phyloP scores from a whole-genome alignment of 2,113 vertebrate genomes.

The Elephantulus edwardii region DNA sequence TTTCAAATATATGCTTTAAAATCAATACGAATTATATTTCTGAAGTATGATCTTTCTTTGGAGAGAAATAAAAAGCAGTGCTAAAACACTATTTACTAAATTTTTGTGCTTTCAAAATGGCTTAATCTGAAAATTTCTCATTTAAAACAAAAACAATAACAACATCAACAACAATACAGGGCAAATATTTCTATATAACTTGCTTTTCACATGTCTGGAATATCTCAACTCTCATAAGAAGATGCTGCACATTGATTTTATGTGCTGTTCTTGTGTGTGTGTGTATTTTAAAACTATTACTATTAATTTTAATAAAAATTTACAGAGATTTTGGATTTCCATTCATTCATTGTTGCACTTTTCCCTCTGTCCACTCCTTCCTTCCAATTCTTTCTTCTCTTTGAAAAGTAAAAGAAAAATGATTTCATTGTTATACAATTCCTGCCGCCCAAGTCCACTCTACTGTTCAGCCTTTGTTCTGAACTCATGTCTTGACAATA shows the following conservation, averaged over 20 bases:
- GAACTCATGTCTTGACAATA: too few relatives aligned
- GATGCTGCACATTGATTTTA: constrained; percentile 40
- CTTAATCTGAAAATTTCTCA: not conserved
- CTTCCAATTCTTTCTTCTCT: too few relatives aligned
- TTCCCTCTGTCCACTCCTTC: too few relatives aligned
- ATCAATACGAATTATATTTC: rapidly evolving
- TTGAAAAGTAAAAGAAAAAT: too few relatives aligned
- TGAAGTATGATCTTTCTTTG: not conserved
- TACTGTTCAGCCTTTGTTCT: too few relatives aligned
- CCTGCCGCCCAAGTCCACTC: too few relatives aligned
- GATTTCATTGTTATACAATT: too few relatives aligned
- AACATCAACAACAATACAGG: too few relatives aligned
- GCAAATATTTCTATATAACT: not conserved
- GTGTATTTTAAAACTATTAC: too few relatives aligned
- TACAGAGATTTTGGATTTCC: too few relatives aligned
- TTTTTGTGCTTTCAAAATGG: not conserved
- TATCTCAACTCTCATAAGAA: constrained; percentile 28
- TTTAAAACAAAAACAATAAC: constrained; percentile 26
- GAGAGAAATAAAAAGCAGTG: not conserved
- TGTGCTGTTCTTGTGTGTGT: constrained; percentile 18
- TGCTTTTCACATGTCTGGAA: not conserved
- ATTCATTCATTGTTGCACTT: too few relatives aligned
- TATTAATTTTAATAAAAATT: too few relatives aligned
- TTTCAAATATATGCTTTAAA: not conserved
- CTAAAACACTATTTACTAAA: rapidly evolving